Conservation (phyloP, 1,140 invertebrate genomes). For the Coptotermes formosanus region DNA sequence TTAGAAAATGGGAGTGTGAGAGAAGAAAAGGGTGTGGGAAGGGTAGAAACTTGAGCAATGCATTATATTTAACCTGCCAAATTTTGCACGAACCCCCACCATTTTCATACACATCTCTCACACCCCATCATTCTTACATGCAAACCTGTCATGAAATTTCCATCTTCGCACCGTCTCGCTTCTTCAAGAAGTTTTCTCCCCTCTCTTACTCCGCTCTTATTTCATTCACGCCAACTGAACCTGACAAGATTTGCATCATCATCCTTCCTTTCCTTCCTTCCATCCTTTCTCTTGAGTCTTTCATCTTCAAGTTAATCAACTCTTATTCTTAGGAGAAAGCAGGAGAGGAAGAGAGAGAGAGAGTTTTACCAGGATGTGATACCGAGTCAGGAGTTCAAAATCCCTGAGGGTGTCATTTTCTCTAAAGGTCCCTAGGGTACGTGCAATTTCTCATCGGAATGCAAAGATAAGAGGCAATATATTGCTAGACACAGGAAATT, state of each 20-base stretch:
- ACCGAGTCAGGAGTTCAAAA: neutral
- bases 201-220: neutral
- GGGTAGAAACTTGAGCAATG: neutral
- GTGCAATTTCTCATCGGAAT: slow-evolving; percentile 1
- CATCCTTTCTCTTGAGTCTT: neutral
- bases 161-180: neutral
- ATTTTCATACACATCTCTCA: slow-evolving; percentile 13
- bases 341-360: neutral
- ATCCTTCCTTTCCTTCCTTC: neutral
- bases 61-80: slow-evolving; percentile 19
- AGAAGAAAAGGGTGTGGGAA: neutral
- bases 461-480: slow-evolving; percentile 13
- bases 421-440: neutral
- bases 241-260: slow-evolving; percentile 15
- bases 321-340: neutral
- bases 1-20: slow-evolving; percentile 10
- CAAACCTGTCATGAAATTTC: slow-evolving; percentile 3
- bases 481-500: neutral
- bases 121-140: neutral
- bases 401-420: slow-evolving; percentile 10
- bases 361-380: slow-evolving; percentile 9
- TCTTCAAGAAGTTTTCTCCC: slow-evolving; percentile 18
- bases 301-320: slow-evolving; percentile 19
- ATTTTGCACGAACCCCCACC: neutral
- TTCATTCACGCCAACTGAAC: slow-evolving; percentile 6